Conservation (phyloP, 2,888 invertebrate species). For the Drymonia ruficornis region DNA sequence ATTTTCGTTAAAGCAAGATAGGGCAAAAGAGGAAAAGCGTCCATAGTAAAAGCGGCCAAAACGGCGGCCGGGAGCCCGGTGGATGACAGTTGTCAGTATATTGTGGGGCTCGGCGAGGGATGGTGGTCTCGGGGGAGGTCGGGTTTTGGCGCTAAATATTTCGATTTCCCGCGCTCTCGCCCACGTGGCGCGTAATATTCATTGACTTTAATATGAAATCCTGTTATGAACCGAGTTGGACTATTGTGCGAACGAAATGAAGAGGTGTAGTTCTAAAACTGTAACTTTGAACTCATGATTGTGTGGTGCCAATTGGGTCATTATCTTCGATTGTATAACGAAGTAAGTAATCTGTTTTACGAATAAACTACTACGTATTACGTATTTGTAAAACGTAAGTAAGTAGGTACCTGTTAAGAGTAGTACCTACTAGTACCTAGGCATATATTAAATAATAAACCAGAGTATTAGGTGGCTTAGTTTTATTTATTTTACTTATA, state of each 20-base stretch:
- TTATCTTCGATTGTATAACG: conserved; percentile 62
- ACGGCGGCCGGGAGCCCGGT: conserved; percentile 65
- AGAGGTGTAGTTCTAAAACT: conserved; percentile 48
- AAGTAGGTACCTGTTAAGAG: too few relatives aligned
- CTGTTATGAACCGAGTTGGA: conserved; percentile 39
- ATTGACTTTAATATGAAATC: conserved; percentile 47
- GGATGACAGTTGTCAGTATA: conserved; percentile 76
- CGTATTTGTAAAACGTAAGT: too few relatives aligned
- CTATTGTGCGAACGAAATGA: conserved; percentile 48
- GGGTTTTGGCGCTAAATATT: conserved; percentile 62
- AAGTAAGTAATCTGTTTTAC: conserved; percentile 59
- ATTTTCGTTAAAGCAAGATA: conserved; percentile 76
- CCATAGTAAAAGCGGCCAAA: conserved; percentile 70
- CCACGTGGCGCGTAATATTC: conserved; percentile 60
- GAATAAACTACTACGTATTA: background rate
- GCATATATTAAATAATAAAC: too few relatives aligned
- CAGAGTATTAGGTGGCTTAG: too few relatives aligned
- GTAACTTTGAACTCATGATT: conserved; percentile 66
- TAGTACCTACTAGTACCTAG: too few relatives aligned
- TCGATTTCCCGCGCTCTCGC: conserved; percentile 69
- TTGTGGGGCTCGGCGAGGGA: conserved; percentile 65
- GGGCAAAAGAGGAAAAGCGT: conserved; percentile 76
- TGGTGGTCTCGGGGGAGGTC: conserved; percentile 66
- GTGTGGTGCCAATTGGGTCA: conserved; percentile 61
- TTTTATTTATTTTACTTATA: too few relatives aligned